Evolutionary conservation across 1,140 invertebrate species (phyloP), one percentile per base, ranked within the genome.

Genomic region (Eueides isabella): DNA sequence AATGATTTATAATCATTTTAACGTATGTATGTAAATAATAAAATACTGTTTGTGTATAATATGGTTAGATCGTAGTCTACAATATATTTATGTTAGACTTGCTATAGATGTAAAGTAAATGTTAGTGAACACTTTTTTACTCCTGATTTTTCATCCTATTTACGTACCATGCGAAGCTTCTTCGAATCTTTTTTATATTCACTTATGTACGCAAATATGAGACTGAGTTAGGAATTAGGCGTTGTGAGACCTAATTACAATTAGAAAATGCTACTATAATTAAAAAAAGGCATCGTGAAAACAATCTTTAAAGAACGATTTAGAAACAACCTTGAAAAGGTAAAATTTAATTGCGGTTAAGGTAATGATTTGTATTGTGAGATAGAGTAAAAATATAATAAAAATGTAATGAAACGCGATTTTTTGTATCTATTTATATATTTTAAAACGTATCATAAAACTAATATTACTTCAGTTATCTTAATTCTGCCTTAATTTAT

Each of bases 201-300:
- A 87, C 85, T 92, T 89, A 84, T 83, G 82, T 91, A 90, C 82
- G 86, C 87, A 89, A 90, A 85, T 85, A 88, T 88, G 88, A 92
- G 90, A 91, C 90, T 92, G 90, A 92, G 84, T 83, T 91, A 89
- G 85, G 67, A 76, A 71, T 81, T 90, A 90, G 85, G 79, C 68
- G 80, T 84, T 35, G 66, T 75, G 67, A 72, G 64, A 72, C 62
- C 67, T 69, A 71, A 69, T 23, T 68, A 38, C 72, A 72, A 63
- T 41, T 38, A 67, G 48, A 23, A 7, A 61, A 7, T 61, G 61
- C 28, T 61, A 61, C 61, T 9, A 61, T 14, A 61, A 11, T 11
- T 23, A 11, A 6, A 26, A 29, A 28, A 61, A 14, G 16, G n/a
- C 16, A 48, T 19, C 41, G 7, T 29, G 28, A 61, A 29, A 61